phyloP scores from a whole-genome alignment of 2,888 invertebrate species.

The Agrotis puta region DNA sequence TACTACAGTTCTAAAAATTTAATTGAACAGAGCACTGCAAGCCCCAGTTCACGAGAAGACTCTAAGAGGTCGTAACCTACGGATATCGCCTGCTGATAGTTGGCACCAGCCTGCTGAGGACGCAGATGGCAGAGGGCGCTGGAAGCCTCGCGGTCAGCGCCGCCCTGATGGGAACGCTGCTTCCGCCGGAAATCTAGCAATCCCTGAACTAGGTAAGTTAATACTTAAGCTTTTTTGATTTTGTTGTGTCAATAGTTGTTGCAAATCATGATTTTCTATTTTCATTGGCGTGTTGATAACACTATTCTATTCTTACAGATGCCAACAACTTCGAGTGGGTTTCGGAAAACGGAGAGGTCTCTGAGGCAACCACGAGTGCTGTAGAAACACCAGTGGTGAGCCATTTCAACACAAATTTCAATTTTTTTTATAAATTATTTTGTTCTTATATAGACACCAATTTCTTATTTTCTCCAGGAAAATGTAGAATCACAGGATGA shows the following conservation, averaged over 20 bases:
- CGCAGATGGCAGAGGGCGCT: constrained; percentile 79
- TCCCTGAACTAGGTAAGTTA: constrained; percentile 38
- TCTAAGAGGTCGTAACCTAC: constrained; percentile 82
- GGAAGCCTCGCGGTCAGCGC: constrained; percentile 71
- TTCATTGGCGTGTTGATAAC: not conserved
- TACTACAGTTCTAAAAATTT: not conserved
- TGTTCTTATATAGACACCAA: constrained; percentile 6
- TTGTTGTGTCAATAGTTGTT: not conserved
- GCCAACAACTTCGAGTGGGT: constrained; percentile 32
- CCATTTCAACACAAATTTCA: not conserved
- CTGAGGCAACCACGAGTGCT: constrained; percentile 55
- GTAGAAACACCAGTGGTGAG: constrained; percentile 48
- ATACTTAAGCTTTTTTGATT: no score
- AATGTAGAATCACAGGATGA: constrained; percentile 41
- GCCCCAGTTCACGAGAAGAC: constrained; percentile 82
- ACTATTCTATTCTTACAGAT: constrained; percentile 32
- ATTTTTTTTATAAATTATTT: not conserved
- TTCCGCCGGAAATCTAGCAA: constrained; percentile 19
- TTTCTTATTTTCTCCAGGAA: constrained; percentile 36
- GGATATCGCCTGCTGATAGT: constrained; percentile 91
- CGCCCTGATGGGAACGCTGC: constrained; percentile 39
- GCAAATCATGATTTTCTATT: constrained; percentile 1
- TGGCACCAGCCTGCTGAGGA: constrained; percentile 92
- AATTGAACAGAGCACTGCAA: constrained; percentile 78
- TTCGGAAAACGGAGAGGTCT: constrained; percentile 29